A percentile compares a stretch with the other conserved stretches of the same genome.
These are phyloP conservation scores for Cataglyphis livida DNA, from an alignment of 2,888 invertebrate genomes.

Conservation along the genomic window DNA sequence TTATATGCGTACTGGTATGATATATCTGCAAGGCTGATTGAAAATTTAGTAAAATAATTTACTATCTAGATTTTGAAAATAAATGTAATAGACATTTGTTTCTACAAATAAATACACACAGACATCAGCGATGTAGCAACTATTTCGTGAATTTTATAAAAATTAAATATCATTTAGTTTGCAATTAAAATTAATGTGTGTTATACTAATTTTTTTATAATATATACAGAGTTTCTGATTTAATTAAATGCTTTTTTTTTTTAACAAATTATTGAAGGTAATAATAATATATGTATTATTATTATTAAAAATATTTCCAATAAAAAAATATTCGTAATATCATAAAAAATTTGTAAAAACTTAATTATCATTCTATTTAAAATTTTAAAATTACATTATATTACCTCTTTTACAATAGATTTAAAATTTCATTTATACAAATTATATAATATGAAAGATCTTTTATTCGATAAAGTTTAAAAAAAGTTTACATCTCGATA, in stretches of 20 bases:
- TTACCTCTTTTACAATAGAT: neutral
- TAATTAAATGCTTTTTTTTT: neutral
- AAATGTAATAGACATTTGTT: neutral
- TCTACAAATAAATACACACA: neutral
- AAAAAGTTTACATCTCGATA: neutral
- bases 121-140: neutral
- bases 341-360: neutral
- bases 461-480: neutral
- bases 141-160: neutral
- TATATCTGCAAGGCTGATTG: slow-evolving; percentile 47
- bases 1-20: neutral
- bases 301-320: neutral
- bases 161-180: neutral
- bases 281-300: neutral
- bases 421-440: neutral
- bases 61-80: neutral
- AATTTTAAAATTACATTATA: neutral
- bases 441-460: neutral
- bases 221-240: neutral
- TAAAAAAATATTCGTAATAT: neutral
- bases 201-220: neutral
- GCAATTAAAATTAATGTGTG: neutral
- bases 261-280: neutral
- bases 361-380: neutral
- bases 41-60: neutral